Evolutionary conservation across 2,113 vertebrate genomes (phyloP).

Genomic region (Pseudopipra pipra): DNA sequence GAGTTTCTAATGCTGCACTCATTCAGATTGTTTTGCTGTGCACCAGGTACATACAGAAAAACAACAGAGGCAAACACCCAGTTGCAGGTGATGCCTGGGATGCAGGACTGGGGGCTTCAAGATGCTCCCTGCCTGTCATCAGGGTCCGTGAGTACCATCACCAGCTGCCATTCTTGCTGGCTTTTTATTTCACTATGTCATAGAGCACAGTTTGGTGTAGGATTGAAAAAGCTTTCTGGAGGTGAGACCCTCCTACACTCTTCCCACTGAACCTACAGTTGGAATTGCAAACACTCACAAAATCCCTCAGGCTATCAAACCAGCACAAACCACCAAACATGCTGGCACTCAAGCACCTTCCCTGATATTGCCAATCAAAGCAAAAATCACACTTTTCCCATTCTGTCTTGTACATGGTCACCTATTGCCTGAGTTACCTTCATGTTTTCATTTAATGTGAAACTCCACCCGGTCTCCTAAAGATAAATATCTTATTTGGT

Average conservation of each 20-base stretch:
- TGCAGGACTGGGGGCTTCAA: neutral
- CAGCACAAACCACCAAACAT: neutral
- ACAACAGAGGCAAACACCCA: neutral
- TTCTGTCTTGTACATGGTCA: neutral
- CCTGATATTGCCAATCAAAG: neutral
- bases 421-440: neutral
- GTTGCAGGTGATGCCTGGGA: neutral
- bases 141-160: fast-evolving
- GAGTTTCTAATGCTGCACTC: neutral
- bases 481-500: neutral
- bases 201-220: neutral
- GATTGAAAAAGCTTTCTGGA: neutral
- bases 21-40: neutral
- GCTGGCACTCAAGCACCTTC: neutral
- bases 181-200: neutral
- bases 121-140: neutral
- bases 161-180: neutral
- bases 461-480: fast-evolving
- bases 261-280: neutral
- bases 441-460: fast-evolving
- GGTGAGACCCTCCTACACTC: neutral
- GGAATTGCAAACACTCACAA: neutral
- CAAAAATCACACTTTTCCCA: neutral
- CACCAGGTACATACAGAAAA: neutral
- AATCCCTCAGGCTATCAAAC: neutral